phyloP scores from a whole-genome alignment of 2,888 invertebrate genomes.

The Drosophila koepferae region DNA sequence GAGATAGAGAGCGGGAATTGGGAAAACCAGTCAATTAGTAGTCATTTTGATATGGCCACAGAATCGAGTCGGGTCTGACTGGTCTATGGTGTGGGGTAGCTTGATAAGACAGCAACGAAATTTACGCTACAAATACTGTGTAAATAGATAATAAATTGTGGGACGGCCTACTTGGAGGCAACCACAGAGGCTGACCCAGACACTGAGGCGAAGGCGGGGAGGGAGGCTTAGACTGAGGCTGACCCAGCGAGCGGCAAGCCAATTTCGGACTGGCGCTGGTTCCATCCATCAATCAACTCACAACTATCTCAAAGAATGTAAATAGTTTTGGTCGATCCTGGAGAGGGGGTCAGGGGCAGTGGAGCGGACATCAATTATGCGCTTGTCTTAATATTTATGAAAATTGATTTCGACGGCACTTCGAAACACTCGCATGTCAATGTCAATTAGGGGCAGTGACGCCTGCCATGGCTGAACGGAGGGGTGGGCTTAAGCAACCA shows the following conservation, averaged over 20 bases:
- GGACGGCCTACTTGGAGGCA: conserved; percentile 13
- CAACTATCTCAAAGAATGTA: conserved; percentile 51
- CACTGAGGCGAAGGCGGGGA: background rate
- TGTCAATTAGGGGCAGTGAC: conserved; percentile 66
- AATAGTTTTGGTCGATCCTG: conserved; percentile 49
- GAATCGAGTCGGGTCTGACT: conserved; percentile 23
- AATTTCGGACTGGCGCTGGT: conserved; percentile 39
- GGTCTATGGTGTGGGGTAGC: background rate
- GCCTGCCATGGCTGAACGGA: conserved; percentile 10
- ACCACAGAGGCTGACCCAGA: conserved; percentile 5
- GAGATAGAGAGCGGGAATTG: conserved; percentile 7
- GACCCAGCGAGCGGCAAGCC: conserved; percentile 24
- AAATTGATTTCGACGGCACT: conserved; percentile 68
- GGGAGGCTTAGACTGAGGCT: background rate
- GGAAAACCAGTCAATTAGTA: conserved; percentile 72
- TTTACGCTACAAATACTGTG: conserved; percentile 69
- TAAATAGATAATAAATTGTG: conserved; percentile 72
- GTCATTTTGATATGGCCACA: conserved; percentile 65
- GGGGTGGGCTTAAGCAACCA: conserved; percentile 28
- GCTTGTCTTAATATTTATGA: conserved; percentile 77
- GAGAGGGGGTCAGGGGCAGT: background rate
- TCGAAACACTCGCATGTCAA: conserved; percentile 66
- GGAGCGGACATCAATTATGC: conserved; percentile 68
- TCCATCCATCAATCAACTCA: conserved; percentile 71
- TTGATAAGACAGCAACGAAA: conserved; percentile 54